A percentile compares a stretch with the other conserved stretches of the same genome.
Evolutionary conservation across 2,888 invertebrate species (phyloP).

Genomic region (Agonopterix subpropinquella): DNA sequence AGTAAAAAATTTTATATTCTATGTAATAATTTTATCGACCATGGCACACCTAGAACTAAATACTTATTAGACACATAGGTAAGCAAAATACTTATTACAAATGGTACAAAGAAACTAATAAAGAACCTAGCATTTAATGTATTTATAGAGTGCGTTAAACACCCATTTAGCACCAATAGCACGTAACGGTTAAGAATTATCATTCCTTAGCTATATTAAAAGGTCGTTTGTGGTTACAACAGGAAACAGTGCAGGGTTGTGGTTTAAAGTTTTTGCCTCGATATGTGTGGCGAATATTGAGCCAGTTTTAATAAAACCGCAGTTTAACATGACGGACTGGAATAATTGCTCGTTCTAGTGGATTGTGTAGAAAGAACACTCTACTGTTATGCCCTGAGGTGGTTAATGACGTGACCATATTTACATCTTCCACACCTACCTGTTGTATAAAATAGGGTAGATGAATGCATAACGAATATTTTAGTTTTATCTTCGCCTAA

Average conservation of each 20-base stretch:
- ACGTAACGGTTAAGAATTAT: constrained; percentile 47
- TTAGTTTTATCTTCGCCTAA: too few species aligned
- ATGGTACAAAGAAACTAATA: too few species aligned
- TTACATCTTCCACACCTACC: constrained; percentile 2
- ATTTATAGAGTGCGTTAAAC: constrained; percentile 5
- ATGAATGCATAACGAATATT: too few species aligned
- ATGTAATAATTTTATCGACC: too few species aligned
- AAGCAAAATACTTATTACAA: too few species aligned
- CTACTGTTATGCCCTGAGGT: constrained; percentile 8
- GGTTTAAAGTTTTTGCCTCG: constrained; percentile 50
- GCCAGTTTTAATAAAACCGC: constrained; percentile 31
- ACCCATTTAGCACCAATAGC: constrained; percentile 22
- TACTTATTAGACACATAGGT: too few species aligned
- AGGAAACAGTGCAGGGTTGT: constrained; percentile 55
- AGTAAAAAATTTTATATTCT: too few species aligned
- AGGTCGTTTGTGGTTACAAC: constrained; percentile 61
- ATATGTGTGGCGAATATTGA: constrained; percentile 29
- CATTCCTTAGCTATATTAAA: constrained; percentile 54
- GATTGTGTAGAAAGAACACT: constrained; percentile 7
- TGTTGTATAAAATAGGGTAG: too few species aligned
- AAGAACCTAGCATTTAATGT: too few species aligned
- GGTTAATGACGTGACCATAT: constrained; percentile 6
- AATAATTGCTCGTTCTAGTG: constrained; percentile 27
- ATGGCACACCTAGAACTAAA: too few species aligned
- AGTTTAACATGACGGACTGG: constrained; percentile 15